These are phyloP conservation scores for Agrochola macilenta DNA, from an alignment of 2,888 invertebrate species.

Conservation along the genomic window DNA sequence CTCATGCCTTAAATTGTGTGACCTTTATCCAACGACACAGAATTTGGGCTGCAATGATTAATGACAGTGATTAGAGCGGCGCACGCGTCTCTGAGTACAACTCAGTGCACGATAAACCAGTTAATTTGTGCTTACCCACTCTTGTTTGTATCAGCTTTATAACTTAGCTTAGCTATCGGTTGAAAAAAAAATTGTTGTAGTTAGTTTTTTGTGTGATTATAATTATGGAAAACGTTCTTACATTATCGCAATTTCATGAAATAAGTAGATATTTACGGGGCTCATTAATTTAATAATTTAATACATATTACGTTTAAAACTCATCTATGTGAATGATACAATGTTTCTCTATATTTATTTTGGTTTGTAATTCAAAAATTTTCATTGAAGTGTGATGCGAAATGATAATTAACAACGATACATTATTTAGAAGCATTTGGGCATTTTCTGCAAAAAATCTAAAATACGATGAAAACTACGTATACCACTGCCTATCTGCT, in stretches of 20 bases:
- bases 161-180: slow-evolving; percentile 12
- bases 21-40: slow-evolving; percentile 63
- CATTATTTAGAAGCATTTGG: too few relatives aligned
- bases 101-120: slow-evolving; percentile 28
- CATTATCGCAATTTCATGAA: neutral
- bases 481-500: neutral
- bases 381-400: neutral
- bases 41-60: slow-evolving; percentile 75
- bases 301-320: neutral
- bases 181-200: slow-evolving; percentile 18
- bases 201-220: neutral
- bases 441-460: too few relatives aligned
- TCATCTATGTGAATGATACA: neutral
- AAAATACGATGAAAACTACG: neutral
- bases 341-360: too few relatives aligned
- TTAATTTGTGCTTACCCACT: slow-evolving; percentile 33
- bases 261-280: neutral
- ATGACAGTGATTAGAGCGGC: slow-evolving; percentile 68
- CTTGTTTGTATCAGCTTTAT: slow-evolving; percentile 18
- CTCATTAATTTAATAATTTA: neutral
- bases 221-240: neutral
- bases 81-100: slow-evolving; percentile 44
- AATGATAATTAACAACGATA: neutral
- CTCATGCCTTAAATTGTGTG: slow-evolving; percentile 49
- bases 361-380: neutral